Evolutionary conservation across 1,140 invertebrate genomes (phyloP).

Genomic region (Papilio aristodemus): DNA sequence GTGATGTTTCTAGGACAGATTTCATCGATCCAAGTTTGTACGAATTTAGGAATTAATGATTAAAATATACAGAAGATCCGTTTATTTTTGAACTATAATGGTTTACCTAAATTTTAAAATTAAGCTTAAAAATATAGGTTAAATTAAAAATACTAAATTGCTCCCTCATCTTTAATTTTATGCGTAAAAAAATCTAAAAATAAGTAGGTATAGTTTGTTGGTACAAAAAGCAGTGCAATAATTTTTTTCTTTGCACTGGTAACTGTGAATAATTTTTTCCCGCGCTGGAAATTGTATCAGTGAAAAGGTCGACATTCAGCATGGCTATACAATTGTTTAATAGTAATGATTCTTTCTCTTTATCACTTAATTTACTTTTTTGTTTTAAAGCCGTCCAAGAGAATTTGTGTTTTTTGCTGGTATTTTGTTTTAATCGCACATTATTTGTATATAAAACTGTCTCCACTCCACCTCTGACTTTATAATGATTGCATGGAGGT

Average conservation of each 20-base stretch:
- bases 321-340: conserved; percentile 53
- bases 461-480: conserved; percentile 55
- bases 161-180: no score
- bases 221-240: conserved; percentile 46
- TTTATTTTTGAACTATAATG: no score
- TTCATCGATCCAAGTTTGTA: no score
- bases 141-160: no score
- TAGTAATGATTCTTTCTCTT: conserved; percentile 50
- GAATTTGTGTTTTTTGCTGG: conserved; percentile 54
- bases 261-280: conserved; percentile 30
- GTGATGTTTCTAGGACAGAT: no score
- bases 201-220: conserved; percentile 32
- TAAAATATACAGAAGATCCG: no score
- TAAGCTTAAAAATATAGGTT: no score
- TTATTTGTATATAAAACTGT: conserved; percentile 59
- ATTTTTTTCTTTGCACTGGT: conserved; percentile 37
- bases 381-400: conserved; percentile 45
- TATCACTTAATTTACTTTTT: conserved; percentile 40
- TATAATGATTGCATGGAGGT: conserved; percentile 62
- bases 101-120: no score
- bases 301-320: conserved; percentile 42
- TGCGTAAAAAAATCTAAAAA: conserved; percentile 32
- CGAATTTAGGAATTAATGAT: no score
- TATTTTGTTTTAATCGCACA: conserved; percentile 59
- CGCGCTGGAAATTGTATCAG: conserved; percentile 13